These are phyloP conservation scores for Romanogobio albipinnatus DNA, from an alignment of 2,113 vertebrate genomes.

Conservation along the genomic window DNA sequence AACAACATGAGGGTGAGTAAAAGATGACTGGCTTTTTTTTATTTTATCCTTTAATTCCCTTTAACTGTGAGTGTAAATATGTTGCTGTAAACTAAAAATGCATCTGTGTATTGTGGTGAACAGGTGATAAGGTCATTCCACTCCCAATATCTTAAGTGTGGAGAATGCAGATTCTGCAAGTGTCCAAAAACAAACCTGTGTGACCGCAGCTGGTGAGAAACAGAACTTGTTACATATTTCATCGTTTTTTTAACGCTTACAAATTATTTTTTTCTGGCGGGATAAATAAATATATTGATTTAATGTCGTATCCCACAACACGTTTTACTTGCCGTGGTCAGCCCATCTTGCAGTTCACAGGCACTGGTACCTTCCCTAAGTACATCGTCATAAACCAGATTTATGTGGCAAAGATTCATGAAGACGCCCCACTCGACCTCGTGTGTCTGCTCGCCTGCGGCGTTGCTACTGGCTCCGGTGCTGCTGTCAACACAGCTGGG, in stretches of 20 bases:
- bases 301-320: conserved; percentile 72
- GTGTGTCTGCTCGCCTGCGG: conserved; percentile 82
- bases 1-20: no score
- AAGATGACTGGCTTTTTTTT: no score
- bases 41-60: no score
- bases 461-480: conserved; percentile 82
- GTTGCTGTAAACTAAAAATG: not conserved
- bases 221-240: not conserved
- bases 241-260: not conserved
- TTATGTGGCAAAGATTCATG: conserved; percentile 74
- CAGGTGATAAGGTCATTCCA: conserved; percentile 87
- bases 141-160: conserved; percentile 79
- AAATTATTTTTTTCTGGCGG: conserved; percentile 44
- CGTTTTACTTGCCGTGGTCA: conserved; percentile 82
- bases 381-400: conserved; percentile 82
- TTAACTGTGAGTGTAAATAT: no score
- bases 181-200: conserved; percentile 81
- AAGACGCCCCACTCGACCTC: conserved; percentile 80
- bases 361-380: conserved; percentile 83
- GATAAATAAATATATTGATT: conserved; percentile 49
- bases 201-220: conserved; percentile 74
- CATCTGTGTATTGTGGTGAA: conserved; percentile 6
- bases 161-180: conserved; percentile 79
- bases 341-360: conserved; percentile 77
- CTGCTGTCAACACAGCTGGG: conserved; percentile 82